phyloP scores from a whole-genome alignment of 2,797 vertebrate genomes.

The Hydrophis major region DNA sequence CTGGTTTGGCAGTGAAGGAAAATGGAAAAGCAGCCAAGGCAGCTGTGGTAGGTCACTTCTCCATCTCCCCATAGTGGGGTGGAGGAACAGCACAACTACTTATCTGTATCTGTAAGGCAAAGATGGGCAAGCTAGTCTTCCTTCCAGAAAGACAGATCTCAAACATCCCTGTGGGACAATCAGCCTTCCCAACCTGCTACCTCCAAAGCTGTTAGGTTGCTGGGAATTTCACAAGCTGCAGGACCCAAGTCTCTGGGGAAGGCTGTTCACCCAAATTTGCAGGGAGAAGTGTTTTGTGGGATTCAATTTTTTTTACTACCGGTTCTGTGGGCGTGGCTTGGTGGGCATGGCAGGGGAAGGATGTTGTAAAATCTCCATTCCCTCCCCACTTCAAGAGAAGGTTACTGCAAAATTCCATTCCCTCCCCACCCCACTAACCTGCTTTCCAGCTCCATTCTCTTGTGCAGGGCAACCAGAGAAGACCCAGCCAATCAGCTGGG shows the following conservation, averaged over 20 bases:
- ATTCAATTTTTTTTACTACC: no score
- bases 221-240: not conserved
- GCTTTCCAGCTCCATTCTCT: no score
- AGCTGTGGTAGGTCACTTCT: not conserved
- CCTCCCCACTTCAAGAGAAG: no score
- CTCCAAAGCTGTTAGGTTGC: not conserved
- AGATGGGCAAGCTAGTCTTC: not conserved
- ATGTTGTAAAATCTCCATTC: no score
- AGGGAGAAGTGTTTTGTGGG: not conserved
- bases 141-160: not conserved
- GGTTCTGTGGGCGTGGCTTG: no score
- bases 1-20: not conserved
- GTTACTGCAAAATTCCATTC: no score
- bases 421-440: no score
- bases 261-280: not conserved
- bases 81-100: not conserved
- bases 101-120: not conserved
- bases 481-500: no score
- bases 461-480: no score
- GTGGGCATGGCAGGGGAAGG: no score
- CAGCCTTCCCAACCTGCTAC: not conserved
- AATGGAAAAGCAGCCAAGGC: not conserved
- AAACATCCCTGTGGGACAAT: not conserved
- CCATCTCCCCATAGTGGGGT: not conserved
- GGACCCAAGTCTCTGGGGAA: not conserved